phyloP scores from a whole-genome alignment of 92 coral and sea anemone species.

The Diadumene lineata region DNA sequence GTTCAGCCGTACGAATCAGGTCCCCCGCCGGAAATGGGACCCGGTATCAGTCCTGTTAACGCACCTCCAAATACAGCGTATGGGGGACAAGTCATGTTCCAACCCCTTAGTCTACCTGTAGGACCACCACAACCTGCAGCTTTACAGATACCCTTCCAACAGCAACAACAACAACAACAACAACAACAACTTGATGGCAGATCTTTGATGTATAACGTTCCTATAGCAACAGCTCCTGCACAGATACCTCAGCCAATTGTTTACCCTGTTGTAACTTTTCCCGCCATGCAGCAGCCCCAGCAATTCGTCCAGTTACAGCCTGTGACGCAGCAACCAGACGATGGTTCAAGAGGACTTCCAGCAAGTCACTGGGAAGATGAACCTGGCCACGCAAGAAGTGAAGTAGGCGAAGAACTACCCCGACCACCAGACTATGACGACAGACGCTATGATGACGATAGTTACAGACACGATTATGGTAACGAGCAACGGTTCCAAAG shows the following conservation, averaged over 20 bases:
- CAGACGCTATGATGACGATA: conserved; percentile 25
- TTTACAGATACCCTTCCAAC: conserved; percentile 20
- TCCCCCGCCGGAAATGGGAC: conserved; percentile 21
- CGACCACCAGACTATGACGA: conserved; percentile 44
- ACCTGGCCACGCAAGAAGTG: conserved; percentile 69
- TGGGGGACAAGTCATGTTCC: conserved; percentile 36
- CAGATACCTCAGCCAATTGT: conserved; percentile 24
- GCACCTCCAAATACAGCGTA: conserved; percentile 12
- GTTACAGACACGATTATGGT: conserved; percentile 32
- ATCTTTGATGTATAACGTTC: conserved; percentile 16
- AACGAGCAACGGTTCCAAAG: conserved; percentile 18
- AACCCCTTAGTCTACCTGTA: conserved; percentile 48
- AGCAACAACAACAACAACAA: too few relatives aligned
- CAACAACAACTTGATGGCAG: conserved; percentile 23
- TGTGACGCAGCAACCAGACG: conserved; percentile 15
- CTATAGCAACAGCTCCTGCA: conserved; percentile 19
- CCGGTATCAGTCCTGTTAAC: background rate
- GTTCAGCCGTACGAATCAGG: conserved; percentile 21
- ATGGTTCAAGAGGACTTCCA: conserved; percentile 1
- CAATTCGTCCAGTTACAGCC: conserved; percentile 17
- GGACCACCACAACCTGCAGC: conserved; percentile 12
- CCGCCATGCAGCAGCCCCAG: conserved; percentile 24
- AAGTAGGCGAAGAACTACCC: conserved; percentile 48
- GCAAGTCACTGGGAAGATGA: conserved; percentile 63
- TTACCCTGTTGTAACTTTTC: conserved; percentile 21